Conservation (phyloP, 2,113 vertebrate species). For the Pedetes capensis region DNA sequence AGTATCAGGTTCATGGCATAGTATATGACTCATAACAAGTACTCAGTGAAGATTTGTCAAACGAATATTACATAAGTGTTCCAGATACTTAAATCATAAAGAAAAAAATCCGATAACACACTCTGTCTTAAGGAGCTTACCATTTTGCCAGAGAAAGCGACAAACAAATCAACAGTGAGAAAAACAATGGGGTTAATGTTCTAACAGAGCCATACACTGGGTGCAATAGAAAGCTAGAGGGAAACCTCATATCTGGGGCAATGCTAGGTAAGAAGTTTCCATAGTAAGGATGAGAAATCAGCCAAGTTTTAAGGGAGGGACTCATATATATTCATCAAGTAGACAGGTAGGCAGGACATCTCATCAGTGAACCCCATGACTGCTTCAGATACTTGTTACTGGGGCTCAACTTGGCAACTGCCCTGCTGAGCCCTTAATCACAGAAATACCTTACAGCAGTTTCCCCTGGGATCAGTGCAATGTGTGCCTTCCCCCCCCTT, state of each 20-base stretch:
- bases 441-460: not conserved
- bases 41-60: not conserved
- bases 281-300: not conserved
- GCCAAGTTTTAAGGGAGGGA: not conserved
- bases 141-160: not conserved
- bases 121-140: not conserved
- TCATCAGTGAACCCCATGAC: not conserved
- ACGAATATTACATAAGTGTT: not conserved
- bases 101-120: not conserved
- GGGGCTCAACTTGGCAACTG: not conserved
- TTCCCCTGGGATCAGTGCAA: not conserved
- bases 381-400: not conserved
- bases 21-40: not conserved
- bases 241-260: not conserved
- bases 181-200: not conserved
- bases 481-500: not conserved
- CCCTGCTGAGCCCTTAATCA: not conserved
- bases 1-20: not conserved
- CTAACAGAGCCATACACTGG: too few relatives aligned
- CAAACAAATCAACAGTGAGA: not conserved
- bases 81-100: not conserved
- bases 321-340: not conserved
- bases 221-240: too few relatives aligned
- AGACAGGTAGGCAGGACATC: not conserved
- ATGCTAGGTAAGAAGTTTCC: not conserved